Percentiles rank a stretch among this genome's conserved stretches.
phyloP scores from a whole-genome alignment of 2,113 vertebrate species.

The Heterochromis multidens region DNA sequence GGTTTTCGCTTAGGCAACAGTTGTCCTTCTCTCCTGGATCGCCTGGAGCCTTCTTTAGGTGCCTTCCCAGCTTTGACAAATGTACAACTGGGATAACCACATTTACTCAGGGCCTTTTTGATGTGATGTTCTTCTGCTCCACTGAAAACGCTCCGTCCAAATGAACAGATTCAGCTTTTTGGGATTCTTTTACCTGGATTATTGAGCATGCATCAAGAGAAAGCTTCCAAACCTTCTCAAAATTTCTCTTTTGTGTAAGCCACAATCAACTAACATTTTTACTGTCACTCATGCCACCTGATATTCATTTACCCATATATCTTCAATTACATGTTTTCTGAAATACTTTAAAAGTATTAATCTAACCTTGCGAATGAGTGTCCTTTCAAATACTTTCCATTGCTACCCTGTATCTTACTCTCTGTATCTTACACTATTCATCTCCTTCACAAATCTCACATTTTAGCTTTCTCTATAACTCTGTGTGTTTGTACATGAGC shows the following conservation, averaged over 20 bases:
- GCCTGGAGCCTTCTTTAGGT: no score
- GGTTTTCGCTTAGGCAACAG: no score
- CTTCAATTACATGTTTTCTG: slow-evolving; percentile 6
- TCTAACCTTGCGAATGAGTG: background rate
- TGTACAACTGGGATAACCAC: no score
- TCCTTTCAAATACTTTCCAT: background rate
- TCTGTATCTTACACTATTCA: background rate
- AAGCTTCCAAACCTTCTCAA: no score
- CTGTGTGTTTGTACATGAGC: background rate
- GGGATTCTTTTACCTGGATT: no score
- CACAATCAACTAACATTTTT: background rate
- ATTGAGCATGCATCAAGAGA: no score
- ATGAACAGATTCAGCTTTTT: no score
- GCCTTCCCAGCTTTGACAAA: no score
- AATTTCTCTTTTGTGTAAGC: background rate
- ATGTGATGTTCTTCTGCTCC: no score
- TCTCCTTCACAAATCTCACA: background rate
- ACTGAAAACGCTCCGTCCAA: no score
- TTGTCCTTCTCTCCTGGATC: no score
- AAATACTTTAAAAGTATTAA: background rate
- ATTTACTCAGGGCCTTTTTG: no score
- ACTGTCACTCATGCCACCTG: background rate
- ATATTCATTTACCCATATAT: slow-evolving; percentile 14
- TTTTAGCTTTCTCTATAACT: background rate
- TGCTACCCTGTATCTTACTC: background rate